Percentiles rank a stretch among this genome's conserved stretches.
Evolutionary conservation across 2,797 vertebrate species (phyloP).

Genomic region (Halcyon badia): DNA sequence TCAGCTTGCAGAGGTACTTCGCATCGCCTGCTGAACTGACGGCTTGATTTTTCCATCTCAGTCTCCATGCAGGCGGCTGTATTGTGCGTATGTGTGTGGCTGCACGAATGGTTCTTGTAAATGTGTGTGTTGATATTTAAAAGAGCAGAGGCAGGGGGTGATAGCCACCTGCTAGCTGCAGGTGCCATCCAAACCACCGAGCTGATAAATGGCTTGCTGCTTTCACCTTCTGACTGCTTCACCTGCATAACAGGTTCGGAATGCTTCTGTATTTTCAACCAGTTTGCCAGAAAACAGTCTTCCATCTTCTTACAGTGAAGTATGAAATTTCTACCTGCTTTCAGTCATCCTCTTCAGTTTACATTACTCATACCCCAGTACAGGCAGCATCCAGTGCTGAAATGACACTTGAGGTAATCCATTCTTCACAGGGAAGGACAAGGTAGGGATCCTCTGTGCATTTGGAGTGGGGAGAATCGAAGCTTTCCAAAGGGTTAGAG

Average conservation of each 20-base stretch:
- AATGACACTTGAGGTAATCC: neutral
- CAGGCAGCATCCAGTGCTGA: neutral
- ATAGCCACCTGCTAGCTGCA: constrained; percentile 9
- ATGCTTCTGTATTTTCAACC: neutral
- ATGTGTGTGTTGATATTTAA: neutral
- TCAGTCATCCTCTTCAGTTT: neutral
- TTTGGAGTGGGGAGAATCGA: neutral
- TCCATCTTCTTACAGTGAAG: neutral
- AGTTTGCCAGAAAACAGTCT: neutral
- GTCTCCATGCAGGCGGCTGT: accelerated
- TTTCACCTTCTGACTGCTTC: neutral
- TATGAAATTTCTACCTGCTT: neutral
- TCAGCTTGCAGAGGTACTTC: neutral
- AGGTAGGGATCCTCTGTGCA: neutral
- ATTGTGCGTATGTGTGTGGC: neutral
- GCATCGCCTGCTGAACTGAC: neutral
- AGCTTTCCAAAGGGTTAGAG: neutral
- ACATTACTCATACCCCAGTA: neutral
- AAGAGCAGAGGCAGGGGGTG: neutral
- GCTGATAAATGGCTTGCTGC: neutral
- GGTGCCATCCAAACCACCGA: neutral
- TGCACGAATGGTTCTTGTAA: neutral
- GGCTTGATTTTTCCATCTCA: neutral
- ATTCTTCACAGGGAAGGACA: neutral
- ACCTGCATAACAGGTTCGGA: neutral